Evolutionary conservation across 2,888 invertebrate species (phyloP), one percentile per base, ranked within the genome.

Genomic region (Heliconius cydno): DNA sequence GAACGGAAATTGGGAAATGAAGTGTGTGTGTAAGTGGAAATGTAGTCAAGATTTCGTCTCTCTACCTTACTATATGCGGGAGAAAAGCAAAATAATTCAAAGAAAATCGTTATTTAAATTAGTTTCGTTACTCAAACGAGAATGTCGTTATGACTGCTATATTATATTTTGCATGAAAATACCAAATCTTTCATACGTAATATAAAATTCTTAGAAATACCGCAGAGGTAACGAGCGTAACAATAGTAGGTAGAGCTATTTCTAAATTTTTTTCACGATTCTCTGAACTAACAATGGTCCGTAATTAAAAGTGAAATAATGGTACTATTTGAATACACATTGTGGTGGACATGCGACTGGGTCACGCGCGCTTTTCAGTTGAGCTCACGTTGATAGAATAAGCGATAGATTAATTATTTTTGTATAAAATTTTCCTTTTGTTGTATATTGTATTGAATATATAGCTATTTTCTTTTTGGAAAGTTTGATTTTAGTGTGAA

Each of bases 261-360:
- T 68, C 63, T 68, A 57, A 60, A 38, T 57, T 30, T 72, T 60
- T 79, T 79, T 75, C 67, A 78, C 73, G 74, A 73, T 81, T 80
- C 77, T 66, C 41, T 79, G 76, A 80, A 76, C 70, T 68, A 83
- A 83, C 82, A 83, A 82, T 83, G 66, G 83, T 76, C 72, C 70
- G 77, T 83, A 82, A 83, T 83, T 83, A 83, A 83, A 82, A 80
- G 73, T 68, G 75, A 76, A 77, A 80, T 79, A 80, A 83, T 78
- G 80, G 82, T 79, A 81, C 76, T 82, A 80, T 83, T 83, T 82
- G 79, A 83, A 82, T 83, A 81, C 76, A 82, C 77, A 77, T 79
- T 79, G 78, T 68, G 80, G 75, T 60, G 79, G 81, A 79, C 82
- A 82, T 82, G 82, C 82, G 81, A 82, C 68, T 77, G 38, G 77